Evolutionary conservation across 2,797 vertebrate genomes (phyloP).

Genomic region (Megalops cyprinoides): DNA sequence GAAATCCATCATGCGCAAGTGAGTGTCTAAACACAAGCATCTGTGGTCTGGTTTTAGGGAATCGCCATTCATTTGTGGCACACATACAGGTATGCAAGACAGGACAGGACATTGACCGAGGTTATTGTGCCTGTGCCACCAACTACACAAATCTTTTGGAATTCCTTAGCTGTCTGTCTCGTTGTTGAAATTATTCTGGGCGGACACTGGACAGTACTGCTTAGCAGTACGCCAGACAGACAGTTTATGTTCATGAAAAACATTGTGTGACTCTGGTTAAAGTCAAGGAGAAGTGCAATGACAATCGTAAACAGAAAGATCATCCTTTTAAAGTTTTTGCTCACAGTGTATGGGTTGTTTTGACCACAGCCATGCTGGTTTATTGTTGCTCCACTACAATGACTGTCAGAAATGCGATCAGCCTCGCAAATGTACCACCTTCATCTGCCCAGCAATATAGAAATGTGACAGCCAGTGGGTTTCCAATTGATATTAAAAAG

Average conservation of each 20-base stretch:
- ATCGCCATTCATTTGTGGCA: background rate
- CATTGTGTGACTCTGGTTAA: background rate
- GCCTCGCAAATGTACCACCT: too few species aligned
- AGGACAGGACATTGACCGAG: background rate
- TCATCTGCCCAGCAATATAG: background rate
- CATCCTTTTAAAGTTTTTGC: too few species aligned
- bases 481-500: background rate
- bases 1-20: slow-evolving; percentile 94
- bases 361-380: background rate
- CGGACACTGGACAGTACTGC: background rate
- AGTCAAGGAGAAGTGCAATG: slow-evolving; percentile 9
- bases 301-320: too few species aligned
- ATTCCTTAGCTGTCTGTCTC: background rate
- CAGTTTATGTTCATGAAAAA: background rate
- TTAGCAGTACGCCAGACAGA: background rate
- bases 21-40: slow-evolving; percentile 57
- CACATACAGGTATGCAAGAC: background rate
- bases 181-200: background rate
- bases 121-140: background rate
- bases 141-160: background rate
- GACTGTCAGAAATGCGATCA: background rate
- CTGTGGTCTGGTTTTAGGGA: background rate
- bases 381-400: background rate
- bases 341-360: background rate
- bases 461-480: background rate